Percentiles rank a stretch among this genome's conserved stretches.
These are phyloP conservation scores for Loxodonta africana DNA, from an alignment of 2,113 vertebrate species.

Conservation along the genomic window DNA sequence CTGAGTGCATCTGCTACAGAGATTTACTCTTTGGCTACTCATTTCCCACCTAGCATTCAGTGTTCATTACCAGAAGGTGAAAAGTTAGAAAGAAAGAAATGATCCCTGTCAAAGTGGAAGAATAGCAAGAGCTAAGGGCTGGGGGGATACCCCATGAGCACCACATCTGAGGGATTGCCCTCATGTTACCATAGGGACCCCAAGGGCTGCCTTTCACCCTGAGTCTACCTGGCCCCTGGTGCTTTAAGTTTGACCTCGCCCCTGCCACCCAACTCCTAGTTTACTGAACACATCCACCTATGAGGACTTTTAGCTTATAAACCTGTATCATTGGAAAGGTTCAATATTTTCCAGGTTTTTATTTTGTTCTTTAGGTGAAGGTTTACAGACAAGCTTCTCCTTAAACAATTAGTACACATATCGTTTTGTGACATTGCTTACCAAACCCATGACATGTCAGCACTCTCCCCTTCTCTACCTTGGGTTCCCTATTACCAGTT, in stretches of 20 bases:
- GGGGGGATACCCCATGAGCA: fast-evolving
- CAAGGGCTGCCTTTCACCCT: neutral
- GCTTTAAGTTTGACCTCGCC: neutral
- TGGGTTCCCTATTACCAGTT: no score
- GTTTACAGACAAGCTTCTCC: no score
- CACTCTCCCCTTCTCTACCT: no score
- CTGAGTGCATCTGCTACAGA: neutral
- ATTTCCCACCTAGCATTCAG: neutral
- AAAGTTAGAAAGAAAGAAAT: no score
- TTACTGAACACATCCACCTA: neutral
- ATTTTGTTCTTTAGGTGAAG: no score
- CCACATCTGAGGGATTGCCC: no score
- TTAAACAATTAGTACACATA: no score
- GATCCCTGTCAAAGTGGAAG: neutral
- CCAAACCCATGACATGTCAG: no score
- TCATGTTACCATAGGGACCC: no score
- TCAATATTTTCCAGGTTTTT: neutral
- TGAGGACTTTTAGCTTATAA: neutral
- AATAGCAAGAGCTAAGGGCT: neutral
- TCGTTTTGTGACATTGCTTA: no score
- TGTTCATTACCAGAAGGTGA: no score
- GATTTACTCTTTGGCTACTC: neutral
- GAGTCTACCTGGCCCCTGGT: neutral
- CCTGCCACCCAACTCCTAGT: neutral
- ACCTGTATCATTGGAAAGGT: neutral